Evolutionary conservation across 1,140 invertebrate genomes (phyloP), one percentile per base, ranked within the genome.

Genomic region (Phortica variegata): DNA sequence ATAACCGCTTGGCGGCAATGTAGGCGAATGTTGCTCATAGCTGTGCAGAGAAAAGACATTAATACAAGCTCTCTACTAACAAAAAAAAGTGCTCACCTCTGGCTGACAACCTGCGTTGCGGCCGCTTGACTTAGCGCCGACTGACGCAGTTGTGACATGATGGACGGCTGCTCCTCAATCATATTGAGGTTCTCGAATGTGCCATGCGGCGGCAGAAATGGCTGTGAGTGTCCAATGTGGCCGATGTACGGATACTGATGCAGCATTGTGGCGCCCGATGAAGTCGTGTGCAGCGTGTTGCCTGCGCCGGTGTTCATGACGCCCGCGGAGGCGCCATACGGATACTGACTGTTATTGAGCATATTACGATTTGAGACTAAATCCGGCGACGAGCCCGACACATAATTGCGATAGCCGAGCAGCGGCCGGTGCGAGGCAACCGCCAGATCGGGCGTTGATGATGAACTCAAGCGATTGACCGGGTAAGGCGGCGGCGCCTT

Each of bases 401-500:
- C 85, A 56, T 87, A 80, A 13, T 80, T 77, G 18, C 81, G 80
- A 51, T 80, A 82, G 0, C 80, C 79, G 18, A 73, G 56, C 21
- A 75, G 9, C 2, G 66, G 56, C 19, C 80, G 66, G 38, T 81
- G 81, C 20, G 83, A 83, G 3, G 84, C 84, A 10, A 84, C 81
- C 0, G 89, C 89, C 42, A 92, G 75, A 77, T 92, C 89, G 1
- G 90, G 90, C 1, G 88, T 91, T 6, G 88, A 90, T 54, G 85
- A 87, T 33, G 85, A 89, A 50, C 85, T 87, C 16, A 86, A 78
- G 3, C 86, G 79, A 60, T 81, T 83, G 0, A 84, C 83, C 0
- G 88, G 87, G 76, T 92, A 92, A 0, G 90, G 89, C 0, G 90
- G 90, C 0, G 90, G 90, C 0, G 85, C 88, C 75, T 91, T 91